phyloP scores from a whole-genome alignment of 2,797 vertebrate genomes.

The Thalassophryne amazonica region DNA sequence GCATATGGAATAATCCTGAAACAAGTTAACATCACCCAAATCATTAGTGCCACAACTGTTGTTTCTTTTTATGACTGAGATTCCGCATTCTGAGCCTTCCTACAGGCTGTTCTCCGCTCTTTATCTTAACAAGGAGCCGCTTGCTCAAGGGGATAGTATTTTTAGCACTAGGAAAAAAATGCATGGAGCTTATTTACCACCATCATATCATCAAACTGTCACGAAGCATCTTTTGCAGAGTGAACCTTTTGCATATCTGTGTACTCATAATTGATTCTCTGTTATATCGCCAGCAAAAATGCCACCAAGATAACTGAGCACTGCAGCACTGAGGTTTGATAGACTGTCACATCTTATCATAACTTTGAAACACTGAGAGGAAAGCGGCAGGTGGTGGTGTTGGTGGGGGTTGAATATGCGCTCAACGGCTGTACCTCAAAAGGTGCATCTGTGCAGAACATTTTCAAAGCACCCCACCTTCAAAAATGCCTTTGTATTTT shows the following conservation, averaged over 20 bases:
- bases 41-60: conserved; percentile 46
- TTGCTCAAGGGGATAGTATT: conserved; percentile 69
- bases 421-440: conserved; percentile 64
- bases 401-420: conserved; percentile 41
- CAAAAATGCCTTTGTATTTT: conserved; percentile 62
- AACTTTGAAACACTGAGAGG: conserved; percentile 70
- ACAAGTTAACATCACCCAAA: conserved; percentile 30
- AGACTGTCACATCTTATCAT: conserved; percentile 79
- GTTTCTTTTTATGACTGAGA: conserved; percentile 44
- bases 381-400: conserved; percentile 21
- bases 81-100: conserved; percentile 47
- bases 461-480: conserved; percentile 64
- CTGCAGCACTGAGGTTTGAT: conserved; percentile 67
- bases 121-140: conserved; percentile 72
- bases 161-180: conserved; percentile 55
- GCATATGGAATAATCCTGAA: neutral
- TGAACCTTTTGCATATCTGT: conserved; percentile 77
- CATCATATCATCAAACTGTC: conserved; percentile 77
- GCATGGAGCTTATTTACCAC: conserved; percentile 67
- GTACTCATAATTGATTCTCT: conserved; percentile 82
- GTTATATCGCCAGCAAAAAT: conserved; percentile 77
- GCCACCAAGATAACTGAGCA: conserved; percentile 73
- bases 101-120: conserved; percentile 41
- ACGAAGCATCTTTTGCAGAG: conserved; percentile 71
- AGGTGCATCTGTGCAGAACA: conserved; percentile 63